Conservation (phyloP, 2,113 vertebrate genomes). For the Astur gentilis region DNA sequence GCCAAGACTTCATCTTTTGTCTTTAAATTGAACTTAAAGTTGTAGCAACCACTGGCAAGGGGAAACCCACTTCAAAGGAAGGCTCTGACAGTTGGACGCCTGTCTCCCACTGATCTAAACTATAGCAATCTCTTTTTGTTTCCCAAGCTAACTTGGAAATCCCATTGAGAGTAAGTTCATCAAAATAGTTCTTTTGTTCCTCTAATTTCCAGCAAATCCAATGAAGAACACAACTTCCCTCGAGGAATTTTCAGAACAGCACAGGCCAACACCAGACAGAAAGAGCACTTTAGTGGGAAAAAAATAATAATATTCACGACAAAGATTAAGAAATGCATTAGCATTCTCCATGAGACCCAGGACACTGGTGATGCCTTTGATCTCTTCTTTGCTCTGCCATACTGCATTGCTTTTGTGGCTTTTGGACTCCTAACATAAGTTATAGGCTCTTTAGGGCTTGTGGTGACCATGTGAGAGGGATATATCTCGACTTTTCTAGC, state of each 20-base stretch:
- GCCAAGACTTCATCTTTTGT: constrained; percentile 44
- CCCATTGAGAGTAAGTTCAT: constrained; percentile 58
- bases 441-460: background rate
- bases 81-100: constrained; percentile 41
- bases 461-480: background rate
- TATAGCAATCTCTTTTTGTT: background rate
- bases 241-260: background rate
- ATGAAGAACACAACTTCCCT: background rate
- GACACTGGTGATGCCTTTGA: background rate
- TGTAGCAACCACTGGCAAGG: constrained; percentile 11
- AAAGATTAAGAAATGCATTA: background rate
- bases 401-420: background rate
- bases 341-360: background rate
- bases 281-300: background rate
- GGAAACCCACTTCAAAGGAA: constrained; percentile 57
- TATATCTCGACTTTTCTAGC: background rate
- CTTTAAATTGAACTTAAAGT: constrained; percentile 48
- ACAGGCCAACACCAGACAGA: background rate
- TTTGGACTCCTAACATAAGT: background rate
- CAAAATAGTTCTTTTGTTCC: constrained; percentile 52
- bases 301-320: background rate
- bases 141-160: constrained; percentile 34
- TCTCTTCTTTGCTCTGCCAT: background rate
- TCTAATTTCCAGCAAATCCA: constrained; percentile 39
- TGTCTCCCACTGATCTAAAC: constrained; percentile 55